Conservation (phyloP, 2,888 invertebrate species). For the Imbricaverruca yamaguchii region DNA sequence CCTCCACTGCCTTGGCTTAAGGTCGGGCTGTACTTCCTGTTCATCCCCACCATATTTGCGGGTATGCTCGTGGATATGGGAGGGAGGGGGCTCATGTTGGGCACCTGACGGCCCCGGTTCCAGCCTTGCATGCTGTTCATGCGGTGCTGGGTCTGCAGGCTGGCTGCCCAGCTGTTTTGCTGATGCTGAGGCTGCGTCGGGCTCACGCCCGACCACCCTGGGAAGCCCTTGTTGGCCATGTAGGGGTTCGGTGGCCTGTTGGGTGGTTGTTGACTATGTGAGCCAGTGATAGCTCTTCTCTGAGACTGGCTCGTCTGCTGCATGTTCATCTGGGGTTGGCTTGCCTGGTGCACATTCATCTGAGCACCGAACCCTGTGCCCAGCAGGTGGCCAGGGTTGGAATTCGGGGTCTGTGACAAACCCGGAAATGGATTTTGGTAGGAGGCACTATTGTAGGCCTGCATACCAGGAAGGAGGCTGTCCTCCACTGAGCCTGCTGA, state of each 20-base stretch:
- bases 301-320: neutral
- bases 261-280: neutral
- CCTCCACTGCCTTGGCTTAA: neutral
- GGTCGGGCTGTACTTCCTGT: slow-evolving; percentile 12
- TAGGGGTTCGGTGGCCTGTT: slow-evolving; percentile 2
- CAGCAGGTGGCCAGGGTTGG: neutral
- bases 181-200: neutral
- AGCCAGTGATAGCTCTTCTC: slow-evolving; percentile 14
- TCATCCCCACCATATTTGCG: neutral
- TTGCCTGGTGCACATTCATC: neutral
- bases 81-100: neutral
- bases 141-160: neutral
- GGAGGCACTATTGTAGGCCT: neutral
- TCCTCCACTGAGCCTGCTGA: slow-evolving; percentile 6
- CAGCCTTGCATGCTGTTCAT: neutral
- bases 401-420: neutral
- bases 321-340: neutral
- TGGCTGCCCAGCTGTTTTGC: neutral
- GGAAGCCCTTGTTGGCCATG: neutral
- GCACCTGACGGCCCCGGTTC: neutral
- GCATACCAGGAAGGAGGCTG: neutral
- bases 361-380: neutral
- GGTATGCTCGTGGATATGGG: neutral
- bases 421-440: neutral
- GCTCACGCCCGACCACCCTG: neutral